These are phyloP conservation scores for Coelopa frigida DNA, from an alignment of 1,140 invertebrate genomes.

Conservation along the genomic window DNA sequence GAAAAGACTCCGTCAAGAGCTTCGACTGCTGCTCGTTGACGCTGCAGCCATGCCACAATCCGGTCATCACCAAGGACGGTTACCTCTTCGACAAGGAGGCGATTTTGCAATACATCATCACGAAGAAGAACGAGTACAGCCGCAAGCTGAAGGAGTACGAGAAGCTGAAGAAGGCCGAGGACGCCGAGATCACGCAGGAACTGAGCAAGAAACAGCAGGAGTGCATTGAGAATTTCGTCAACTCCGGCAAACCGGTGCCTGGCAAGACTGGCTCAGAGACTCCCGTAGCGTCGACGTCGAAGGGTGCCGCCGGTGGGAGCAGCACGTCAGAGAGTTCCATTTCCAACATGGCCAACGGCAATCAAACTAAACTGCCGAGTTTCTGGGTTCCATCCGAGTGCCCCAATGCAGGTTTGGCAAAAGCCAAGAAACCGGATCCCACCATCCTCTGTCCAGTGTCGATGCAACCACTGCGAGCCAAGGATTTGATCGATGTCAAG, in stretches of 20 bases:
- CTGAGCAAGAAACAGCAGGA: slow-evolving; percentile 50
- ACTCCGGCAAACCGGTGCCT: slow-evolving; percentile 46
- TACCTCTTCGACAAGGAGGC: slow-evolving; percentile 97
- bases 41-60: slow-evolving; percentile 67
- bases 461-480: slow-evolving; percentile 74
- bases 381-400: slow-evolving; percentile 97
- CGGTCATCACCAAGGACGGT: slow-evolving; percentile 65
- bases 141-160: slow-evolving; percentile 90
- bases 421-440: slow-evolving; percentile 79
- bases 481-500: slow-evolving; percentile 90
- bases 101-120: slow-evolving; percentile 90
- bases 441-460: slow-evolving; percentile 93
- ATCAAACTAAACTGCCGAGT: slow-evolving; percentile 74
- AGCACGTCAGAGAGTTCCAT: slow-evolving; percentile 49
- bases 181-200: slow-evolving; percentile 49
- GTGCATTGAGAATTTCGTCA: slow-evolving; percentile 68
- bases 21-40: slow-evolving; percentile 98
- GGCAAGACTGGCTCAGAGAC: slow-evolving; percentile 20
- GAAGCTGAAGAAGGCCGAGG: slow-evolving; percentile 72
- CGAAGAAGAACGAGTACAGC: slow-evolving; percentile 89
- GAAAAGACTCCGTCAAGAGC: slow-evolving; percentile 88
- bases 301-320: slow-evolving; percentile 17
- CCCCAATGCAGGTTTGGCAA: slow-evolving; percentile 68
- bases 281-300: slow-evolving; percentile 13
- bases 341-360: slow-evolving; percentile 66